A percentile compares a stretch with the other conserved stretches of the same genome.
Conservation (phyloP, 2,113 vertebrate species). For the Bungarus multicinctus region DNA sequence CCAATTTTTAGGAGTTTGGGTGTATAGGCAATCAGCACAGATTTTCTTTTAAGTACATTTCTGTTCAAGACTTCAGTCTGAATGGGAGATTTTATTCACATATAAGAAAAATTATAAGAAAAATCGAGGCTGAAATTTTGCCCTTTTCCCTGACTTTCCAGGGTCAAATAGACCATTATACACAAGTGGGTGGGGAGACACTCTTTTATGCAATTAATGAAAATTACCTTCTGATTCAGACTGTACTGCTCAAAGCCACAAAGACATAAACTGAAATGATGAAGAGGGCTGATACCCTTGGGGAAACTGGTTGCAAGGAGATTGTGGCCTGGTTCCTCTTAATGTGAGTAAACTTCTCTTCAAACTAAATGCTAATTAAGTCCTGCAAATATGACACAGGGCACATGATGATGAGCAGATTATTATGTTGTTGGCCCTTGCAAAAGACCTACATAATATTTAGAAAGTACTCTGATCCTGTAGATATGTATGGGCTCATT, state of each 20-base stretch:
- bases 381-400: constrained; percentile 5
- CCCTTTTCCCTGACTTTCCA: neutral
- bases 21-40: neutral
- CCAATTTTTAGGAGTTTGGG: neutral
- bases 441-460: constrained; percentile 19
- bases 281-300: neutral
- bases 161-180: neutral
- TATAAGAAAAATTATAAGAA: neutral
- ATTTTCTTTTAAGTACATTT: neutral
- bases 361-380: constrained; percentile 9
- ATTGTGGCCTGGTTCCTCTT: neutral
- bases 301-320: neutral
- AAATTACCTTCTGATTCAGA: neutral
- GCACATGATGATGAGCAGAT: constrained; percentile 26
- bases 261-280: neutral
- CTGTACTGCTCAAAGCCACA: neutral
- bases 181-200: neutral
- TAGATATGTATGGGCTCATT: neutral
- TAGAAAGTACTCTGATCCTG: constrained; percentile 33
- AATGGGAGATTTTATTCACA: neutral
- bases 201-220: neutral
- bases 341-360: neutral
- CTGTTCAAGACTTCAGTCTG: neutral
- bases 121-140: neutral
- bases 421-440: constrained; percentile 18